Conservation (phyloP, 2,888 invertebrate genomes). For the Drosophila parthenogenetica region DNA sequence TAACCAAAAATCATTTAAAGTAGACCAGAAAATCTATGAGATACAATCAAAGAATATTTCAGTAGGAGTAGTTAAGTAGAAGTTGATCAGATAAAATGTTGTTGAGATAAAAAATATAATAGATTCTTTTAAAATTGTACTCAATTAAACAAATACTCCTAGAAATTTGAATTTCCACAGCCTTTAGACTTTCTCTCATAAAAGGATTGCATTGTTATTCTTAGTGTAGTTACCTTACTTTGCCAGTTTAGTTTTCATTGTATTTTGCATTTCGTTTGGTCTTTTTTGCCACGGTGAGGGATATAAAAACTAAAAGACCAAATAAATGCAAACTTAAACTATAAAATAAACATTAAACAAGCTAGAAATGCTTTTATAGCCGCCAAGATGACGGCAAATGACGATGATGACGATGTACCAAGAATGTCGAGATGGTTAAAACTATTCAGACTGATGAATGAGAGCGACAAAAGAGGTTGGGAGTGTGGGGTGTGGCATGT, state of each 20-base stretch:
- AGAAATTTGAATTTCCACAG: not conserved
- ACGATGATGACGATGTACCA: conserved; percentile 27
- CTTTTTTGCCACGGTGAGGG: conserved; percentile 36
- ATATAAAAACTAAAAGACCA: conserved; percentile 80
- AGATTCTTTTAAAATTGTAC: too few species aligned
- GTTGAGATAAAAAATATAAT: too few species aligned
- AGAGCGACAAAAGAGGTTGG: not conserved
- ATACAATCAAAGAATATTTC: too few species aligned
- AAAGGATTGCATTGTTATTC: not conserved
- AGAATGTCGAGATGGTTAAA: conserved; percentile 7
- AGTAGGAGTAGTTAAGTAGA: not conserved
- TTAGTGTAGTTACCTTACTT: not conserved
- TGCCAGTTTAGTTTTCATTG: conserved; percentile 20
- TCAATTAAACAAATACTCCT: too few species aligned
- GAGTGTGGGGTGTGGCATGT: conserved; percentile 7
- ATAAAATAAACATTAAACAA: conserved; percentile 83
- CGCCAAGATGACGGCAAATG: conserved; percentile 61
- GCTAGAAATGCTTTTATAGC: conserved; percentile 81
- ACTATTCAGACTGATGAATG: conserved; percentile 23
- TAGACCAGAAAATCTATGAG: conserved; percentile 1
- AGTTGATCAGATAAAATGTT: too few species aligned
- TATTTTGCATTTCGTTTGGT: conserved; percentile 37
- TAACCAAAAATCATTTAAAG: conserved; percentile 38
- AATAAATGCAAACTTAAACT: conserved; percentile 83
- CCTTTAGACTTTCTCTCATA: not conserved